Base-by-base conservation (phyloP, 2,113 vertebrate species). In the Tragulus kanchil region DNA sequence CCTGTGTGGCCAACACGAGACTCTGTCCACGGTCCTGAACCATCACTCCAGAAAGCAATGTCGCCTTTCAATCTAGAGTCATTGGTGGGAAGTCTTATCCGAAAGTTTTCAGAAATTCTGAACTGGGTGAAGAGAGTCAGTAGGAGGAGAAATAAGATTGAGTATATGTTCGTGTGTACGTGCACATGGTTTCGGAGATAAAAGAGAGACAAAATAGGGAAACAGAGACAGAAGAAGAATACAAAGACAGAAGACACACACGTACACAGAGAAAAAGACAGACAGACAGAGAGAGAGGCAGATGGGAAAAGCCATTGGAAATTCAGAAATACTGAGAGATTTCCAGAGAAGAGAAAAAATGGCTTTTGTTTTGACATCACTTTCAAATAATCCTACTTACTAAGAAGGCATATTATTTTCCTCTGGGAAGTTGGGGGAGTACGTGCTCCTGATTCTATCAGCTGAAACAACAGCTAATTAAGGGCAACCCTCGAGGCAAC, bases 1-100 rank as follows among this genome's bases (percentile, higher is more conserved):
- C 21, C 26, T 3, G 48, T 4, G 0, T 0, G 1, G 8, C 2
- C 45, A 0, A 2, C 0, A 0, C 0, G 0, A 5, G 19, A 13
- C 62, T 67, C 97, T 97, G 92, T 96, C 96, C 96, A 4, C 61
- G 96, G 96, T 97, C 0, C 96, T 96, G 97, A 98, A 85, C 36
- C 3, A 0, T 10, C 36, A 5, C 3, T 5, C 5, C 1, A 2
- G 5, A 8, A 50, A 56, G 52, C 28, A 3, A 5, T 42, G 36
- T 64, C 52, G 31, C 26, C 4, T 25, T 12, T 52, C 36, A 6
- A 26, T 28, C 77, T 26, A 42, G 64, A 69, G 77, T 67, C 31
- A 3, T 7, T 7, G 28, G 45, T n/a, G 15, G n/a, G 26, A 61
- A 87, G 25, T 54, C 48, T 59, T 28, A 52, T 3, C 7, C 48